These are phyloP conservation scores for Heliconius eleuchia DNA, from an alignment of 1,140 invertebrate species.

Conservation along the genomic window DNA sequence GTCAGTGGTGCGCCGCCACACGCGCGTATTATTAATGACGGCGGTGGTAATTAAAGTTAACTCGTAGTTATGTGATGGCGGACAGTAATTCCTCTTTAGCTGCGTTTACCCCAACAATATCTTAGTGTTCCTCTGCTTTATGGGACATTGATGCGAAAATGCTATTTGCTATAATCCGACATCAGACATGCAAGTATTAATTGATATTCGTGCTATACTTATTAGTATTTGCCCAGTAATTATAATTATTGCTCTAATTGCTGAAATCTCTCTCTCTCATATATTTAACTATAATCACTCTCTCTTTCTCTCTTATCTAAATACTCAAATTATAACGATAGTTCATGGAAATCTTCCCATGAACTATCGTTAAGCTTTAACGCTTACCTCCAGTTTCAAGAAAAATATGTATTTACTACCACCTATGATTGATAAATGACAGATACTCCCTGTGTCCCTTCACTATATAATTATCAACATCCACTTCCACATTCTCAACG, in stretches of 20 bases:
- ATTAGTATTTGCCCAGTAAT: not conserved
- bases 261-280: too few relatives aligned
- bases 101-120: constrained; percentile 53
- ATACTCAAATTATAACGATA: too few relatives aligned
- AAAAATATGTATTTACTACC: too few relatives aligned
- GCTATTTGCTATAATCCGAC: constrained; percentile 21
- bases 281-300: too few relatives aligned
- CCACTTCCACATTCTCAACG: not conserved
- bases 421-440: too few relatives aligned
- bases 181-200: not conserved
- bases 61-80: constrained; percentile 52
- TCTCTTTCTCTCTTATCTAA: too few relatives aligned
- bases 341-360: too few relatives aligned
- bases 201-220: not conserved
- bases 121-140: constrained; percentile 49
- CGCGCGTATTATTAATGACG: constrained; percentile 52
- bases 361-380: too few relatives aligned
- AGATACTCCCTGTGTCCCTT: too few relatives aligned
- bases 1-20: constrained; percentile 11
- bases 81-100: constrained; percentile 68
- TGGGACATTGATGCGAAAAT: constrained; percentile 46
- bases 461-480: not conserved
- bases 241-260: too few relatives aligned
- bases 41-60: constrained; percentile 60
- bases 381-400: too few relatives aligned